Evolutionary conservation across 2,797 vertebrate species (phyloP), one percentile per base, ranked within the genome.

Genomic region (Zenarchopterus dispar): DNA sequence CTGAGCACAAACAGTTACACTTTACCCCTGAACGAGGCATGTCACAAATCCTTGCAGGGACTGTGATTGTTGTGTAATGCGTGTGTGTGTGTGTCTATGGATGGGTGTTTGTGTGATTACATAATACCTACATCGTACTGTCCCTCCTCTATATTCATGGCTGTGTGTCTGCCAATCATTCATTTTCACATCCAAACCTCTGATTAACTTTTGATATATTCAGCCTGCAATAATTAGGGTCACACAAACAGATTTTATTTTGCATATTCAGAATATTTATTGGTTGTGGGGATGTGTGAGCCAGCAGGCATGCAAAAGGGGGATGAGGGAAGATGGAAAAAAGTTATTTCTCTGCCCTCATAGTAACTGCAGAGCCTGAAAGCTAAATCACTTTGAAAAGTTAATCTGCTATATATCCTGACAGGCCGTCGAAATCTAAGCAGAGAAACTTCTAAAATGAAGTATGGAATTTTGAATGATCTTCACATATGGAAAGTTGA

Each of bases 361-460:
- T 73, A 73, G 84, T 53, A 52, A 58, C 62, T 63, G 60, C 65
- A 69, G 62, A 84, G 76, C 46, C 80, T 71, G 17, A 66, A 62
- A 85, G 79, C 79, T 86, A 82, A 90, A 89, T 88, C 82, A 83
- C 86, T 86, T 80, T 85, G 73, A 67, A 84, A 89, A 89, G 78
- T 84, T 86, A 89, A 92, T 91, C 84, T 84, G 85, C 78, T 82
- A 56, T 81, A 88, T 87, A 89, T 89, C 88, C 85, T 78, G 68
- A 62, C 77, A 81, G 84, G 69, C 84, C 55, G 64, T 75, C 66
- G 56, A 81, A 82, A 85, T 86, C 81, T 70, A 77, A 48, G 68
- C 84, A 62, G 80, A 85, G 66, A 76, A 90, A 86, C 82, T 82
- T 82, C 73, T 81, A 61, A 82, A 85, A 85, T 83, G 71, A 79